Base-by-base conservation (phyloP, 1,140 invertebrate species). In the Papilio polytes region DNA sequence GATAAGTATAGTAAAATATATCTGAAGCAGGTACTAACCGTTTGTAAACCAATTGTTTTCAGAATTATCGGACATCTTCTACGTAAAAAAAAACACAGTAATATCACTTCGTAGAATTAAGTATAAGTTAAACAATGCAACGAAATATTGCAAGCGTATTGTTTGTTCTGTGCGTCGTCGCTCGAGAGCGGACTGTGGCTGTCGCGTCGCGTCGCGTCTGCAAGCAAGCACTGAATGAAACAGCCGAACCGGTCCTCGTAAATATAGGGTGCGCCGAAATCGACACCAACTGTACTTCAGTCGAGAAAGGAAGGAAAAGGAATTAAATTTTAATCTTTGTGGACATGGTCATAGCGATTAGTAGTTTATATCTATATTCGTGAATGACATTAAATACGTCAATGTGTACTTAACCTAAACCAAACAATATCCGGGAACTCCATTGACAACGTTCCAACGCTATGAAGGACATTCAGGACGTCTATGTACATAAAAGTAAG, bases 171-270 rank as follows among this genome's bases (percentile, higher is more conserved):
- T 3, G 48, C 48, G 48, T 18, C 15, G 48, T 51, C 48, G 48
- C 48, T 4, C 0, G 48, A 51, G 48, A 51, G 13, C 56, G 20
- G 20, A 22, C 3, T 20, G 9, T 22, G 9, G 8, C 6, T n/a
- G n/a, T 36, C 36, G 36, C 59, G 59, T 63, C 22, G 20, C 20
- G 48, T 51, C 48, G 48, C 9, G 20, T 63, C 22, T 22, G 59
- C 20, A 63, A 63, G 22, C 59, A 26, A 31, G 15, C 22, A 81
- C 74, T 81, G 81, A 82, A 63, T 41, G 51, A 79, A 80, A 53
- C n/a, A 20, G 9, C 22, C 59, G 13, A 63, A 70, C 63, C 63
- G 26, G 22, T 70, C 12, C 26, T 70, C 1, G 26, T 70, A 70
- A 70, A 70, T 70, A 70, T 70, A 70, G 3, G 63, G 9, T 31